Conservation (phyloP, 2,113 vertebrate genomes). For the Pimephales promelas region DNA sequence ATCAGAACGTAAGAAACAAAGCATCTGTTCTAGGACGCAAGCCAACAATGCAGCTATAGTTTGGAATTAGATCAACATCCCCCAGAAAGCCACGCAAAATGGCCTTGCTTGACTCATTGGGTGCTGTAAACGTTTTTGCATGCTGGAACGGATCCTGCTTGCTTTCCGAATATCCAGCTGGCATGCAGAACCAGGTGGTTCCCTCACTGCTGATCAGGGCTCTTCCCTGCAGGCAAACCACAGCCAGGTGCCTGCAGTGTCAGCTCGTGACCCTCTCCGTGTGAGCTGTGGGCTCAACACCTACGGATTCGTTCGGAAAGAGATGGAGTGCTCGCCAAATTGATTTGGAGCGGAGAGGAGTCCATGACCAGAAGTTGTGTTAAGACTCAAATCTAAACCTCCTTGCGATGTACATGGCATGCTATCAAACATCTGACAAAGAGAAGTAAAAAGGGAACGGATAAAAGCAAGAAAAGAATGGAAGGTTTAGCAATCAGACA, state of each 20-base stretch:
- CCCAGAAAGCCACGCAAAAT: conserved; percentile 3
- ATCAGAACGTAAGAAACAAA: neutral
- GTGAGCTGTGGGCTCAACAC: conserved; percentile 22
- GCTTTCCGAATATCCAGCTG: conserved; percentile 17
- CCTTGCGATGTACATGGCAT: neutral
- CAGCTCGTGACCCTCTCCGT: conserved; percentile 15
- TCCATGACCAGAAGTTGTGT: neutral
- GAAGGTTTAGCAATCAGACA: conserved; percentile 32
- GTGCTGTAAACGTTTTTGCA: conserved; percentile 29
- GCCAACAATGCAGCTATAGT: conserved; percentile 38
- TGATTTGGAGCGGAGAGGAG: neutral
- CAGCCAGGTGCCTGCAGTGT: conserved; percentile 22
- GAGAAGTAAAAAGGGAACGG: conserved; percentile 4
- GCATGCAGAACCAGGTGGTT: conserved; percentile 39
- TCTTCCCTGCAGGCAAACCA: conserved; percentile 39
- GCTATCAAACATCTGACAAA: conserved; percentile 12
- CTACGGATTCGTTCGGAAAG: neutral
- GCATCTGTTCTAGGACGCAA: conserved; percentile 2
- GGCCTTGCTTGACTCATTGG: conserved; percentile 32
- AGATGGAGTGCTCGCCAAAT: conserved; percentile 1
- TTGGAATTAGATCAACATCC: conserved; percentile 26
- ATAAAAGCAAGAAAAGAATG: neutral
- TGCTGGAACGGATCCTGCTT: conserved; percentile 23
- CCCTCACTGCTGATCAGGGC: neutral
- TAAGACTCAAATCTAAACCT: conserved; percentile 2